Base-by-base conservation (phyloP, 35 echinoderm and acorn worm species). In the Patiria miniata region DNA sequence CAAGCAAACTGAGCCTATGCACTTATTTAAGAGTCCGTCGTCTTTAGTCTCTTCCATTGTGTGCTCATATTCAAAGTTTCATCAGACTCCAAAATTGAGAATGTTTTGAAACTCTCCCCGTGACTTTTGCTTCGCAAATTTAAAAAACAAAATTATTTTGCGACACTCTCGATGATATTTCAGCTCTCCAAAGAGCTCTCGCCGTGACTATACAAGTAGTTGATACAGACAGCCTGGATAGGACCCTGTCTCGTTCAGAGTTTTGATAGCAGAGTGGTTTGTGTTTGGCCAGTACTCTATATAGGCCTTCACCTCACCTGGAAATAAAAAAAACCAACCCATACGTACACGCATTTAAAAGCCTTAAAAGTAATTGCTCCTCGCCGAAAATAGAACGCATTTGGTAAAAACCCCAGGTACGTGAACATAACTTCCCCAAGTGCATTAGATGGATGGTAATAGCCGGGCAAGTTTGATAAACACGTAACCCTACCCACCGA, bases 241-340 rank as follows among this genome's bases (percentile, higher is more conserved):
- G 65, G 10, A 30, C 23, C 23, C 14, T 10, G 65, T 73, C 65
- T 26, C 65, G 10, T 10, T 14, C 65, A 30, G 21, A 73, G 34
- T 73, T 73, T 73, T 73, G 65, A 73, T 73, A 73, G 9, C 65
- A 34, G 65, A 73, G 26, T 28, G 65, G 65, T 73, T 73, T 9
- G 26, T 73, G 26, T 73, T 73, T 73, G 34, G 65, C 65, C 19
- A 73, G 65, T 34, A 34, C 65, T 73, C 23, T 28, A 30, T 26
- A 30, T 73, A 34, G 34, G 10, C 65, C 65, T 47, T 34, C 29
- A 73, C 19, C 26, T 34, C 29, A 34, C 19, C 34, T 30, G 65
- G 14, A 26, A 10, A 30, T 61, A 61, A 61, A 61, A 30, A 61
- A 22, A 73, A 28, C 18, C 19, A 18, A 73, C 26, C 23, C 26